These are phyloP conservation scores for Heterodera filipjevi DNA, from an alignment of 2,888 invertebrate species.

Conservation along the genomic window DNA sequence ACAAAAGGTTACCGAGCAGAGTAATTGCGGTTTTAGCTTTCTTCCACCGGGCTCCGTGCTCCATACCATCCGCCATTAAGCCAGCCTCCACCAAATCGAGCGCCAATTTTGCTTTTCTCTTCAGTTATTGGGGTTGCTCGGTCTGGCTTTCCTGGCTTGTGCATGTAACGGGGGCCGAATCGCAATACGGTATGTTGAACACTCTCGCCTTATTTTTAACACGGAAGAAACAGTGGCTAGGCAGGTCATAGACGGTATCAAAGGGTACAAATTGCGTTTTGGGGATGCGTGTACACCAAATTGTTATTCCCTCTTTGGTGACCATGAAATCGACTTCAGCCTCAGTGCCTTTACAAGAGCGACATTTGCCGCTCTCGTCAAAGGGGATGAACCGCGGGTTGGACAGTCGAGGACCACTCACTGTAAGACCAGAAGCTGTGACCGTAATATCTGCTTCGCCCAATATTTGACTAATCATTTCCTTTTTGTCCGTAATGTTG, in stretches of 20 bases:
- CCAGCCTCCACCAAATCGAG: too few relatives aligned
- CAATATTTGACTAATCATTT: not conserved
- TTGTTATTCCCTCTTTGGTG: too few relatives aligned
- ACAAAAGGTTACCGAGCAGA: too few relatives aligned
- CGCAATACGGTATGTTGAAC: not conserved
- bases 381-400: not conserved
- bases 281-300: too few relatives aligned
- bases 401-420: not conserved
- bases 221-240: constrained; percentile 18
- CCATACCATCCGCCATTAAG: too few relatives aligned
- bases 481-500: not conserved
- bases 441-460: not conserved
- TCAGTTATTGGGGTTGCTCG: not conserved
- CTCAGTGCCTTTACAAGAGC: too few relatives aligned
- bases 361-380: too few relatives aligned
- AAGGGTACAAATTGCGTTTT: not conserved
- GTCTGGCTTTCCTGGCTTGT: too few relatives aligned
- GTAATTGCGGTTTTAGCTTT: too few relatives aligned
- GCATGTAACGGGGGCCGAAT: not conserved
- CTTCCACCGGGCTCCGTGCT: too few relatives aligned
- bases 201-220: too few relatives aligned
- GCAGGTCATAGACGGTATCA: not conserved
- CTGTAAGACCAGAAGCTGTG: not conserved
- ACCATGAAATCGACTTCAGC: too few relatives aligned
- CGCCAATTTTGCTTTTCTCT: not conserved